These are phyloP conservation scores for Heliocidaris tuberculata DNA, from an alignment of 35 echinoderm and acorn worm genomes.

Conservation along the genomic window DNA sequence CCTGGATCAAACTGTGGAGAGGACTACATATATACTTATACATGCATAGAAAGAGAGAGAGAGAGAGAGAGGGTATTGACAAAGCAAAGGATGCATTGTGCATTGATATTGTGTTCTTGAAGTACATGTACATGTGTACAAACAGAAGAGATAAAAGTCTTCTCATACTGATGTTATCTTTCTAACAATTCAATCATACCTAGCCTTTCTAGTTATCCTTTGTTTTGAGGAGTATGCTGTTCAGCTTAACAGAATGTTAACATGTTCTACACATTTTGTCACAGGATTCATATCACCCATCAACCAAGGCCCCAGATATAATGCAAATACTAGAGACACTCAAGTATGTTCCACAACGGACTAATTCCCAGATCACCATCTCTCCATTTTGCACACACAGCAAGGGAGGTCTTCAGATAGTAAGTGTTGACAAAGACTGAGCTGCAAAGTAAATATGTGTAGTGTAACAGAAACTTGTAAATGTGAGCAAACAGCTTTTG, in stretches of 20 bases:
- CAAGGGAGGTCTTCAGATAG: neutral
- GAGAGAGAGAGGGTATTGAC: too few species aligned
- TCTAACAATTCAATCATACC: neutral
- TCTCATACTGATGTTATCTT: neutral
- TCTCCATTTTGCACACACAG: neutral
- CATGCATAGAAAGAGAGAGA: too few species aligned
- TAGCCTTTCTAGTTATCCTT: neutral
- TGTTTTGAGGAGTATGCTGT: neutral
- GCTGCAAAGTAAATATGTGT: neutral
- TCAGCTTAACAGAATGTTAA: neutral
- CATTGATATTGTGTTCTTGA: neutral
- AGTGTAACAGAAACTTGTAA: constrained; percentile 10
- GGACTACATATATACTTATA: too few species aligned
- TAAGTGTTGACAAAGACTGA: neutral
- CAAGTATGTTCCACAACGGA: neutral
- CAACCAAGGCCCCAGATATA: neutral
- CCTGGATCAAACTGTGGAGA: too few species aligned
- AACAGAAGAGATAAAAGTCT: neutral
- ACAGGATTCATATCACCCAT: neutral
- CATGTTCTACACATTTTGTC: neutral
- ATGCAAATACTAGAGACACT: neutral
- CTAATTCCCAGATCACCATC: neutral
- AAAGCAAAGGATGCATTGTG: too few species aligned
- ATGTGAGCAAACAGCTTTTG: neutral
- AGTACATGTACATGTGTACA: neutral